Evolutionary conservation across 2,888 invertebrate genomes (phyloP).

Genomic region (Spodoptera littoralis): DNA sequence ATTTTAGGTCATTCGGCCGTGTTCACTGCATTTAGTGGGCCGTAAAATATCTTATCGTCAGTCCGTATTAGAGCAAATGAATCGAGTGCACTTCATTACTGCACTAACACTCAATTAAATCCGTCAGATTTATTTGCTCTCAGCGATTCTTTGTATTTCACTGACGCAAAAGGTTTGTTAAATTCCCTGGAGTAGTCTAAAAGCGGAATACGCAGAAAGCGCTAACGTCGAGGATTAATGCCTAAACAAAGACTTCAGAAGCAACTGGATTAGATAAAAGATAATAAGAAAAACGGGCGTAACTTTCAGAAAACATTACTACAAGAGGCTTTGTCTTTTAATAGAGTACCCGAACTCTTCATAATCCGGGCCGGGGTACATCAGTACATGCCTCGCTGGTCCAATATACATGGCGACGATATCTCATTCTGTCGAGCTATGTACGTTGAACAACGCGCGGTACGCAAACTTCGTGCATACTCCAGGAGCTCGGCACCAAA

Average conservation of each 20-base stretch:
- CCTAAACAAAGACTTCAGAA: neutral
- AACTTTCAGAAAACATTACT: conserved; percentile 6
- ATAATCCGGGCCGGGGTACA: conserved; percentile 24
- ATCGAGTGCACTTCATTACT: conserved; percentile 22
- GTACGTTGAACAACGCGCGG: conserved; percentile 10
- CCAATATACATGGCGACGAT: conserved; percentile 11
- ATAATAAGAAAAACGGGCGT: neutral
- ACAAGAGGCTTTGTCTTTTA: neutral
- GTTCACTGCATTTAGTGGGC: conserved; percentile 35
- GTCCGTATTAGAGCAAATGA: conserved; percentile 36
- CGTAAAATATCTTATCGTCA: conserved; percentile 40
- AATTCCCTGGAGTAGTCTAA: too few species aligned
- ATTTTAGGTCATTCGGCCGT: conserved; percentile 39
- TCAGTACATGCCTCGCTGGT: conserved; percentile 6
- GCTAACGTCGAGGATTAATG: conserved; percentile 1
- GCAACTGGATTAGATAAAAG: neutral
- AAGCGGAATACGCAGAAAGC: too few species aligned
- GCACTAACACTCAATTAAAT: conserved; percentile 1
- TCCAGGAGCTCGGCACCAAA: conserved; percentile 23
- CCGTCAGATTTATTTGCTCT: neutral
- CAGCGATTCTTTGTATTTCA: neutral
- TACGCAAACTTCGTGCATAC: conserved; percentile 2
- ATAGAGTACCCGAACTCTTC: conserved; percentile 6
- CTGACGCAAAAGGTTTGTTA: too few species aligned
- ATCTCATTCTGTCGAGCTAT: conserved; percentile 21